phyloP scores from a whole-genome alignment of 2,888 invertebrate species.

The Loripinus fragilis region DNA sequence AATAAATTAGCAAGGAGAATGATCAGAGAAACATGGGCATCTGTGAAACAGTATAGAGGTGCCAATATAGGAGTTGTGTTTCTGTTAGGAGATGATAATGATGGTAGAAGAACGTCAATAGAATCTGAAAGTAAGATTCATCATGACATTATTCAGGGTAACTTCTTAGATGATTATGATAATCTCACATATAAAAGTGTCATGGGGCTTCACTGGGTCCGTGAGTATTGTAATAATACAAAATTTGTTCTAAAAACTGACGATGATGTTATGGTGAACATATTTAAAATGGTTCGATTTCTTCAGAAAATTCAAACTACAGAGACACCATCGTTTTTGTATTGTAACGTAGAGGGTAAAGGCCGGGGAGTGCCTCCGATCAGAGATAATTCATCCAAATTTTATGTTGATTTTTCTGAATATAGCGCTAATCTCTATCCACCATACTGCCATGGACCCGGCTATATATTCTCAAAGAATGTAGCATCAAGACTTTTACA shows the following conservation, averaged over 20 bases:
- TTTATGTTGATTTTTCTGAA: not conserved
- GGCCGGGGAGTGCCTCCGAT: no score
- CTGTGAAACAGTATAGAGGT: not conserved
- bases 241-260: no score
- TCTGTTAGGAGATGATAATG: not conserved
- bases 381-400: not conserved
- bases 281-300: not conserved
- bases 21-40: not conserved
- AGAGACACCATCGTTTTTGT: not conserved
- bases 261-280: not conserved
- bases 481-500: not conserved
- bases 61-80: not conserved
- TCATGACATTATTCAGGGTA: not conserved
- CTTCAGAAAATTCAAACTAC: not conserved
- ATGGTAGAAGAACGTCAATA: not conserved
- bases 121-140: not conserved
- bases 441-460: not conserved
- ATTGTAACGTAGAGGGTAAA: not conserved
- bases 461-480: not conserved
- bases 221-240: not conserved
- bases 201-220: not conserved
- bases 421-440: not conserved
- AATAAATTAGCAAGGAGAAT: not conserved
- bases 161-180: not conserved
- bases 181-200: not conserved